phyloP scores from a whole-genome alignment of 2,888 invertebrate genomes.

The Drosophila percnosoma region DNA sequence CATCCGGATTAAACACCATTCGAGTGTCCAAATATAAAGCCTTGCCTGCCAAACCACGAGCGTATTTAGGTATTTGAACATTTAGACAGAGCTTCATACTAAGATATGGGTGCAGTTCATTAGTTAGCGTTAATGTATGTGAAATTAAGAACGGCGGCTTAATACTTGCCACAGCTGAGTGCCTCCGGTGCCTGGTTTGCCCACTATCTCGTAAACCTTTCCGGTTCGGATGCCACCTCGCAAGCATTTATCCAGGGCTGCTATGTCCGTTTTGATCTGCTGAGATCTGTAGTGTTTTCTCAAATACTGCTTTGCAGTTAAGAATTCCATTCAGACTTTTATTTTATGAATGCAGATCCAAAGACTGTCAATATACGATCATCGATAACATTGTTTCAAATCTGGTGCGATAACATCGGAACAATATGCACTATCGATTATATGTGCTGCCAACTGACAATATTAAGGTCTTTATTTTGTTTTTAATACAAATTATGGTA shows the following conservation, averaged over 20 bases:
- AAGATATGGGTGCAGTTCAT: neutral
- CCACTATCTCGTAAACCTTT: constrained; percentile 56
- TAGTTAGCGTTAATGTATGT: neutral
- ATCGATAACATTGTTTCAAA: constrained; percentile 1
- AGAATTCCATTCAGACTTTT: constrained; percentile 13
- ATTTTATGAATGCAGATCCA: neutral
- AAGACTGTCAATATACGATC: neutral
- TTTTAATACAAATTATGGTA: neutral
- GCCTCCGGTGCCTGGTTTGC: constrained; percentile 59
- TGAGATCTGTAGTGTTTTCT: neutral
- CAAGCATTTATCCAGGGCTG: constrained; percentile 40
- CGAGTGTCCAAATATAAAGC: constrained; percentile 63
- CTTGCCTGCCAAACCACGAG: constrained; percentile 44
- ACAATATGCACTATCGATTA: constrained; percentile 4
- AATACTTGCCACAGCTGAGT: constrained; percentile 58
- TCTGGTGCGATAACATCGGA: neutral
- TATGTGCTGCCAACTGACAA: neutral
- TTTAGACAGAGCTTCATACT: constrained; percentile 61
- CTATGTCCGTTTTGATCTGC: constrained; percentile 47
- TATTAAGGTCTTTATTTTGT: neutral
- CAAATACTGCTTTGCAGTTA: neutral
- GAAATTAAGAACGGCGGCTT: neutral
- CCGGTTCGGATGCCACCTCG: constrained; percentile 54
- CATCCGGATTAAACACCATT: constrained; percentile 49
- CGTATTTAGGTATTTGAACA: constrained; percentile 51